phyloP scores from a whole-genome alignment of 2,797 vertebrate genomes.

The Chelonia mydas region DNA sequence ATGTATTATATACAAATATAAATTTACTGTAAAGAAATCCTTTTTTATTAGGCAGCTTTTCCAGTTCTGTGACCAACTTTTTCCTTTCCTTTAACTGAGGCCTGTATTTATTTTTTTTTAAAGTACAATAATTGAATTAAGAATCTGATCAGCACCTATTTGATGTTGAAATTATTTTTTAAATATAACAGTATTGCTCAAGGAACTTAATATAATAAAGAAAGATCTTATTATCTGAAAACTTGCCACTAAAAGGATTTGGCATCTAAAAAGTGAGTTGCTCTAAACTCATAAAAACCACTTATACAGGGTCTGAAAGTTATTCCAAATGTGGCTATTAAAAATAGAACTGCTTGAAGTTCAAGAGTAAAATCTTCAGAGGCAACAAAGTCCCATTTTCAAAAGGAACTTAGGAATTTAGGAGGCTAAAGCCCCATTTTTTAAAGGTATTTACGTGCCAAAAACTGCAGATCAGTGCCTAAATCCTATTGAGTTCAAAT shows the following conservation, averaged over 20 bases:
- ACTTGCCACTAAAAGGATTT: slow-evolving; percentile 40
- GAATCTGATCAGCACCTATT: slow-evolving; percentile 31
- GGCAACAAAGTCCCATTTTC: not conserved
- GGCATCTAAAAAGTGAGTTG: not conserved
- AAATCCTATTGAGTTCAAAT: not conserved
- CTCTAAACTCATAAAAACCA: not conserved
- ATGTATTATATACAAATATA: no score
- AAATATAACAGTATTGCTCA: slow-evolving; percentile 21
- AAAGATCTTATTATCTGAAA: slow-evolving; percentile 37
- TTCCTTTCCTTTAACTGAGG: slow-evolving; percentile 17
- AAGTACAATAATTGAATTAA: slow-evolving; percentile 55
- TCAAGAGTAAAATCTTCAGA: not conserved
- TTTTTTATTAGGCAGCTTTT: slow-evolving; percentile 43
- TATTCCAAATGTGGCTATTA: not conserved
- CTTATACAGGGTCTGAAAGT: slow-evolving; percentile 9
- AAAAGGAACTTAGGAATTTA: no score
- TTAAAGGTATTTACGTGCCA: not conserved
- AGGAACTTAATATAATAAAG: slow-evolving; percentile 30
- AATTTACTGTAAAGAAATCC: not conserved
- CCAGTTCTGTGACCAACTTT: slow-evolving; percentile 3
- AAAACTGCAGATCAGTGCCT: not conserved
- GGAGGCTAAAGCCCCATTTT: not conserved
- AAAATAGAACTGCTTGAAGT: not conserved
- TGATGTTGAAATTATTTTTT: slow-evolving; percentile 53
- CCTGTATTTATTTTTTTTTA: slow-evolving; percentile 34